Conservation (phyloP, 2,888 invertebrate genomes). For the Bugulina stolonifera region DNA sequence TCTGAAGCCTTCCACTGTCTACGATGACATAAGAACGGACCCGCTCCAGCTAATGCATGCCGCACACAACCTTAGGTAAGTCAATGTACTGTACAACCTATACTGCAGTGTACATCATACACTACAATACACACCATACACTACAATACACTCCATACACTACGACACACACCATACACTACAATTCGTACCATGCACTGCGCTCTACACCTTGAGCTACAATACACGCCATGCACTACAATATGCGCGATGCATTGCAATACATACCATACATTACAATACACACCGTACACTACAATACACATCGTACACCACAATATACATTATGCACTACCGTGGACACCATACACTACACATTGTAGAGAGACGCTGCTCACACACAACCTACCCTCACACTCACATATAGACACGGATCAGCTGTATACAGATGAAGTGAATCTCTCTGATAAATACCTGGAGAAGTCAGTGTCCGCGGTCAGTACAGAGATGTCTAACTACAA, state of each 20-base stretch:
- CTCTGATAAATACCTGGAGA: conserved; percentile 59
- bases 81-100: conserved; percentile 14
- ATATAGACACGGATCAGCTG: neutral
- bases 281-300: neutral
- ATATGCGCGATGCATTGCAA: neutral
- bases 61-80: conserved; percentile 58
- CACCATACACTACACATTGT: too few species aligned
- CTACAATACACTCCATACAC: neutral
- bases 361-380: too few species aligned
- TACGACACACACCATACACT: neutral
- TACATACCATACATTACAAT: neutral
- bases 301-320: neutral
- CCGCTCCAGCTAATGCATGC: conserved; percentile 65
- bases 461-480: neutral
- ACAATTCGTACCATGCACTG: neutral
- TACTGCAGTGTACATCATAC: neutral
- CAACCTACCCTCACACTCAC: too few species aligned
- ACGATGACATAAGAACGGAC: conserved; percentile 57
- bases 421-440: conserved; percentile 46
- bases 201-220: neutral
- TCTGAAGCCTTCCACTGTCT: conserved; percentile 54
- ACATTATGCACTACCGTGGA: too few species aligned
- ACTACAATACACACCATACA: neutral
- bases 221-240: neutral
- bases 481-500: neutral